Evolutionary conservation across 2,797 vertebrate species (phyloP).

Genomic region (Sandelia bainsii): DNA sequence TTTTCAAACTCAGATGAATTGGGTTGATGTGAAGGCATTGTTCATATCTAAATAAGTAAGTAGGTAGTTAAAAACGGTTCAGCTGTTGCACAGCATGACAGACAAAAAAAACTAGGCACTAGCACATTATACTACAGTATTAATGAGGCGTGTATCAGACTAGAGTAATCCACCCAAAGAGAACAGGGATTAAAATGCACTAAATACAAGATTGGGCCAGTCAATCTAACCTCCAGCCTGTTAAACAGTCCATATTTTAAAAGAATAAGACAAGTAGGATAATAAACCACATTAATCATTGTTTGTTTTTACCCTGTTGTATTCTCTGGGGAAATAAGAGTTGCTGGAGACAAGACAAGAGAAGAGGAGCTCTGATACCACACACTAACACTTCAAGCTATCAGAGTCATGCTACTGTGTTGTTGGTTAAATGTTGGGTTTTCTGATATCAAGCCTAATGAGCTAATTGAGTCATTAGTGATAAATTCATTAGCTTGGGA

Average conservation of each 20-base stretch:
- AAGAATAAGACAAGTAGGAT: constrained; percentile 10
- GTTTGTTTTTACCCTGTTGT: neutral
- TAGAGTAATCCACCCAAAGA: constrained; percentile 26
- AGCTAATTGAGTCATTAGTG: constrained; percentile 79
- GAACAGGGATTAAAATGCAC: constrained; percentile 32
- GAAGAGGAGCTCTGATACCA: constrained; percentile 38
- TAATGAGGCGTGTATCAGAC: constrained; percentile 25
- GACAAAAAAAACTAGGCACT: neutral
- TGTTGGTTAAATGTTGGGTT: constrained; percentile 65
- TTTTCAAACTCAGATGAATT: neutral
- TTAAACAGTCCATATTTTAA: constrained; percentile 21
- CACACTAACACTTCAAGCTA: constrained; percentile 25
- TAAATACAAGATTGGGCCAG: constrained; percentile 30
- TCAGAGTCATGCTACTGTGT: constrained; percentile 52
- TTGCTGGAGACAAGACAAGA: constrained; percentile 15
- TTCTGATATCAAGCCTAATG: constrained; percentile 63
- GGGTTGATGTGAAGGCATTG: neutral
- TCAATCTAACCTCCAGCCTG: constrained; percentile 17
- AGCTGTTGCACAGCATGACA: neutral
- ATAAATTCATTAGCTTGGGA: constrained; percentile 76
- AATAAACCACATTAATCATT: constrained; percentile 22
- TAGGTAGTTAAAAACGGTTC: neutral
- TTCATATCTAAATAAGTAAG: neutral
- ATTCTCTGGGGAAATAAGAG: constrained; percentile 45
- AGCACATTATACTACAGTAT: constrained; percentile 15